Evolutionary conservation across 2,797 vertebrate genomes (phyloP).

Genomic region (Enoplosus armatus): DNA sequence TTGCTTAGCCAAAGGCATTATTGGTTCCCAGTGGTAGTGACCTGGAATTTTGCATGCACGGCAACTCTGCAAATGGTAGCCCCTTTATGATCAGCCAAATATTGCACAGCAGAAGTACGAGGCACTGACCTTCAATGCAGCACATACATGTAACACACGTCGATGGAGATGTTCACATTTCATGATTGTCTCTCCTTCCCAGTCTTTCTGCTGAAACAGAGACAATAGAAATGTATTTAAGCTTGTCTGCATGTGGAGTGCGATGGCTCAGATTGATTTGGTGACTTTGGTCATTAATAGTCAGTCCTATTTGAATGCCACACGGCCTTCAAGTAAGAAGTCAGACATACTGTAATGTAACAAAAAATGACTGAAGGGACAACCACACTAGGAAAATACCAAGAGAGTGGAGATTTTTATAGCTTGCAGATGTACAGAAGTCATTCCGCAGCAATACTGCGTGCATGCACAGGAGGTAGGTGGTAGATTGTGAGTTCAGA

Average conservation of each 20-base stretch:
- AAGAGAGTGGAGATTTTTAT: constrained; percentile 36
- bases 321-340: constrained; percentile 7
- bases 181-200: constrained; percentile 57
- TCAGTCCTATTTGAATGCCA: constrained; percentile 6
- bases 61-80: constrained; percentile 73
- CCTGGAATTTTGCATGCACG: constrained; percentile 85
- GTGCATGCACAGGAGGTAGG: constrained; percentile 33
- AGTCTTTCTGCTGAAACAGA: constrained; percentile 48
- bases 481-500: constrained; percentile 49
- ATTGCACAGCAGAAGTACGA: constrained; percentile 51
- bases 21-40: constrained; percentile 81
- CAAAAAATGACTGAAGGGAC: constrained; percentile 10
- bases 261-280: constrained; percentile 10
- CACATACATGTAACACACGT: constrained; percentile 64
- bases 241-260: neutral
- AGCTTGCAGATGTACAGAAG: constrained; percentile 50
- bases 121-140: constrained; percentile 71
- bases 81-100: constrained; percentile 68
- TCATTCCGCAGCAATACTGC: constrained; percentile 26
- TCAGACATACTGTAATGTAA: constrained; percentile 26
- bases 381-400: constrained; percentile 2
- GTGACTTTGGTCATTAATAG: constrained; percentile 29
- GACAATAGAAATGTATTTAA: constrained; percentile 12
- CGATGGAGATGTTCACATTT: constrained; percentile 64
- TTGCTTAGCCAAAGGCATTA: constrained; percentile 83